Evolutionary conservation across 2,888 invertebrate species (phyloP).

Genomic region (Polyommatus icarus): DNA sequence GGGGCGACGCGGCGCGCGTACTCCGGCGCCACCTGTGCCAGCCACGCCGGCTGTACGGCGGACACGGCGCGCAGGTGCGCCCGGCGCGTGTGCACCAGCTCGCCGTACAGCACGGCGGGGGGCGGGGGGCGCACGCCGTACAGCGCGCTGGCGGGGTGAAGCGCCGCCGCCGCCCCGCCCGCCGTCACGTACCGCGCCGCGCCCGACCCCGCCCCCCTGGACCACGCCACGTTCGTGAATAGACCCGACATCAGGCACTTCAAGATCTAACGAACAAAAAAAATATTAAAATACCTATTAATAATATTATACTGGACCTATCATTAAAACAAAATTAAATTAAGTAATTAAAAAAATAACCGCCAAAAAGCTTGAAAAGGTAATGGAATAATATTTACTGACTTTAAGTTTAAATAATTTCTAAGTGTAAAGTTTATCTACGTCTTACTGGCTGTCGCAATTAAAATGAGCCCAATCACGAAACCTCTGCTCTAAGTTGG

Average conservation of each 20-base stretch:
- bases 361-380: too few species aligned
- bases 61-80: constrained; percentile 90
- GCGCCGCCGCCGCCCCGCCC: constrained; percentile 78
- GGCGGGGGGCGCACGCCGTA: constrained; percentile 81
- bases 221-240: constrained; percentile 92
- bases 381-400: too few species aligned
- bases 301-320: too few species aligned
- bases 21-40: constrained; percentile 72
- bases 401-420: too few species aligned
- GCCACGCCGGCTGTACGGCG: constrained; percentile 90
- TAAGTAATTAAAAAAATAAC: too few species aligned
- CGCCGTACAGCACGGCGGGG: constrained; percentile 89
- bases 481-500: too few species aligned
- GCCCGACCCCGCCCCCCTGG: constrained; percentile 80
- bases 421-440: too few species aligned
- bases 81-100: constrained; percentile 91
- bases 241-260: constrained; percentile 91
- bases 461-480: too few species aligned
- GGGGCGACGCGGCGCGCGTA: constrained; percentile 58
- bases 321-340: too few species aligned
- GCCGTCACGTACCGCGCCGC: constrained; percentile 78
- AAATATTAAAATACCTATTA: constrained; percentile 7
- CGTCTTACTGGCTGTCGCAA: too few species aligned
- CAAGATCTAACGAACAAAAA: constrained; percentile 64
- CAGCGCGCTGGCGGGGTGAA: constrained; percentile 92